Conservation (phyloP, 2,113 vertebrate species). For the Phyllostomus hastatus region DNA sequence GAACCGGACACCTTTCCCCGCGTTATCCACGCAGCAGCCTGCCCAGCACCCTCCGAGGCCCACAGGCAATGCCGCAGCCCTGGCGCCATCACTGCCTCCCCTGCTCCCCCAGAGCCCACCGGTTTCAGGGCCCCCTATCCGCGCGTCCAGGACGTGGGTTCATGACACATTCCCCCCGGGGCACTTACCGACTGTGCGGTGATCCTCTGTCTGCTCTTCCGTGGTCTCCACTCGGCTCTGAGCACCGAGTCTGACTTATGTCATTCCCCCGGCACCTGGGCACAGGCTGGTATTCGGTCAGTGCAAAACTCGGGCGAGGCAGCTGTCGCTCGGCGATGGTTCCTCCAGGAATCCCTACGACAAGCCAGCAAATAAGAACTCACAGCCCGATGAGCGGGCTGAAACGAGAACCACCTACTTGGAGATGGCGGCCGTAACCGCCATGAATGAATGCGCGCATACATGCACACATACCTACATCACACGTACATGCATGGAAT, state of each 20-base stretch:
- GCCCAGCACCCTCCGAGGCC: background rate
- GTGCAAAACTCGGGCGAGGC: rapidly evolving
- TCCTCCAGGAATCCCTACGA: background rate
- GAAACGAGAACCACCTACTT: background rate
- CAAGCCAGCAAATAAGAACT: background rate
- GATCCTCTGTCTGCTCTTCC: background rate
- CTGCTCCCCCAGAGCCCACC: background rate
- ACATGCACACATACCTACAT: background rate
- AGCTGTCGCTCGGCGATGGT: background rate
- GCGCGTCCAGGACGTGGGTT: rapidly evolving
- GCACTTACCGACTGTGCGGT: rapidly evolving
- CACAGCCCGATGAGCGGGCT: background rate
- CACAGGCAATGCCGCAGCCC: too few relatives aligned
- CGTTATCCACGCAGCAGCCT: rapidly evolving
- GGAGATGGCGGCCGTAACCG: background rate
- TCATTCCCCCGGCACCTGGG: rapidly evolving
- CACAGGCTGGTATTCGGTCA: background rate
- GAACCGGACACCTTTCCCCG: background rate
- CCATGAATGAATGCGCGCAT: background rate
- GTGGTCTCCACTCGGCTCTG: background rate
- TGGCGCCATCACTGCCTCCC: background rate
- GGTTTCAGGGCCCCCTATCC: background rate
- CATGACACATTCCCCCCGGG: rapidly evolving
- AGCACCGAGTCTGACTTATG: background rate
- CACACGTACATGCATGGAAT: background rate